Base-by-base conservation (phyloP, 2,888 invertebrate species). In the Platycheirus rosarum region DNA sequence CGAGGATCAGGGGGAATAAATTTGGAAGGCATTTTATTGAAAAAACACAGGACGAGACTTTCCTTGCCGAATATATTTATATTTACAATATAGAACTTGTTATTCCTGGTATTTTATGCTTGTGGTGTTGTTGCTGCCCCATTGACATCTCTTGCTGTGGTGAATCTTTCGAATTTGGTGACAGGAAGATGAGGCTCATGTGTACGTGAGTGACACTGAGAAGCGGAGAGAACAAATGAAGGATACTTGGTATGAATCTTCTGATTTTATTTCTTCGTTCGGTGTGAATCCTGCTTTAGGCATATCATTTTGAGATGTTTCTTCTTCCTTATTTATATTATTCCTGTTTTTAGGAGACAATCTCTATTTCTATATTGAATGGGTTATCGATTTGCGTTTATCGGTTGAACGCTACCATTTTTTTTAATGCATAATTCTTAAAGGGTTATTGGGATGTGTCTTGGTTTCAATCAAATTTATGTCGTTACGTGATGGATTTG, bases 131-230 rank as follows among this genome's bases (percentile, higher is more conserved):
- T n/a, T 60, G 44, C 29, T 44, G 29, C 13, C 46, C 32, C 62
- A 51, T 18, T 20, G 9, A n/a, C 16, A 9, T 48, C 9, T 63
- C 32, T 63, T 14, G 14, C 14, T 14, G 14, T 11, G 14, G 44
- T 44, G 16, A 29, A 44, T 16, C 8, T 60, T 42, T 60, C 29
- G 44, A 60, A 60, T 44, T 44, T 11, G 44, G 60, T 37, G 63
- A 49, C 48, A 63, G 20, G 35, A 49, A 63, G 63, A 48, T 63
- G 48, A 62, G 62, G 20, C 62, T 49, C 23, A n/a, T 49, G 20
- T 68, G 62, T 63, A 75, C 79, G 79, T 75, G 74, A 79, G 63
- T 75, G 79, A 75, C 69, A 79, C 69, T 75, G 44, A 69, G 75
- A 79, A 63, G 49, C 63, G 48, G 68, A 40, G 37, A 20, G 77